Percentiles rank a stretch among this genome's conserved stretches.
Evolutionary conservation across 2,888 invertebrate genomes (phyloP).

Genomic region (Drosophila gaucha): DNA sequence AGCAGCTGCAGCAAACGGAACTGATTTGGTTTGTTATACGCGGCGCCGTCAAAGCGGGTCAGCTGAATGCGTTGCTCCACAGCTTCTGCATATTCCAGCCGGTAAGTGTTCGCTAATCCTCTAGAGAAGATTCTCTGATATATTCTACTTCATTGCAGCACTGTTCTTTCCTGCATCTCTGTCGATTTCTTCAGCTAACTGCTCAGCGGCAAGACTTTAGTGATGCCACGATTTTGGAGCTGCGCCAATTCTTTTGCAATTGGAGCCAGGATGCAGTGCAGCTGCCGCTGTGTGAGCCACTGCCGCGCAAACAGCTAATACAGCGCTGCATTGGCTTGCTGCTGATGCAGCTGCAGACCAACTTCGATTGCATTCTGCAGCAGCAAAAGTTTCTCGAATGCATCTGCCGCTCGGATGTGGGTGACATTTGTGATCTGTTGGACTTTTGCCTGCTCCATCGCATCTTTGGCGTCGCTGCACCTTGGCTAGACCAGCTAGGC

Average conservation of each 20-base stretch:
- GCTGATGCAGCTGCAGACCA: slow-evolving; percentile 87
- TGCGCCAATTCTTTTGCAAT: slow-evolving; percentile 77
- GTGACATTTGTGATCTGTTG: slow-evolving; percentile 85
- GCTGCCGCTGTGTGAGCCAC: slow-evolving; percentile 80
- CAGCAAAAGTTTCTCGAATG: slow-evolving; percentile 88
- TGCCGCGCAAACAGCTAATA: slow-evolving; percentile 86
- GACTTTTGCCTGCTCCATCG: slow-evolving; percentile 85
- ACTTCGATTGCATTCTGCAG: slow-evolving; percentile 88
- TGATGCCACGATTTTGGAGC: slow-evolving; percentile 84
- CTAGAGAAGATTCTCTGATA: neutral
- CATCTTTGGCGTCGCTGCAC: slow-evolving; percentile 86
- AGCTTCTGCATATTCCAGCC: slow-evolving; percentile 90
- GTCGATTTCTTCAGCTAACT: slow-evolving; percentile 87
- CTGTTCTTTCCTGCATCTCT: slow-evolving; percentile 87
- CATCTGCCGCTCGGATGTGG: slow-evolving; percentile 87
- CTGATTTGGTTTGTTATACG: slow-evolving; percentile 77
- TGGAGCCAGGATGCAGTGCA: slow-evolving; percentile 81
- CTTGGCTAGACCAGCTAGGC: slow-evolving; percentile 58
- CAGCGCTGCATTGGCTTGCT: slow-evolving; percentile 87
- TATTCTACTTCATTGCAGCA: slow-evolving; percentile 85
- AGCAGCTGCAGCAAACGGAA: slow-evolving; percentile 55
- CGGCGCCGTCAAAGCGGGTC: slow-evolving; percentile 85
- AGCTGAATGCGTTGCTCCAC: slow-evolving; percentile 87
- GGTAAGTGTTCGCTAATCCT: slow-evolving; percentile 84
- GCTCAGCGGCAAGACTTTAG: slow-evolving; percentile 85